Conservation (phyloP, 2,888 invertebrate species). For the Mesorhabditis spiculigera region DNA sequence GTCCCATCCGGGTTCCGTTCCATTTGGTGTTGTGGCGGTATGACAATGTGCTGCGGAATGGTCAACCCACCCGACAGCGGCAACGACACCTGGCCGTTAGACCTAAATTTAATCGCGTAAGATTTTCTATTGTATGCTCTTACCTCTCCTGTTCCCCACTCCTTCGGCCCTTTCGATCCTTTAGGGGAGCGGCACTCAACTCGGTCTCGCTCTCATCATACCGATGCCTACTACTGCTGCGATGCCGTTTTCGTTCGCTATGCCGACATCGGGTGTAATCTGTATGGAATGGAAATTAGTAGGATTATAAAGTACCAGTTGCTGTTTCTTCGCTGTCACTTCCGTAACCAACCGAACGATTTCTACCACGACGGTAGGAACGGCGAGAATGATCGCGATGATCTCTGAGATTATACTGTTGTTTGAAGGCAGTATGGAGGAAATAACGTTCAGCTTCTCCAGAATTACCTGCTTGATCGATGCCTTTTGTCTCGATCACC, state of each 20-base stretch:
- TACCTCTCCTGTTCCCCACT: constrained; percentile 10
- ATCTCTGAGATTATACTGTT: neutral
- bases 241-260: constrained; percentile 1
- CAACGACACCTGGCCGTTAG: constrained; percentile 8
- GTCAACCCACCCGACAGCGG: constrained; percentile 36
- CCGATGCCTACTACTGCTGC: constrained; percentile 4
- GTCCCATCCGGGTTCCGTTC: constrained; percentile 42
- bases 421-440: no score
- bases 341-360: neutral
- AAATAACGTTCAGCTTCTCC: neutral
- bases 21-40: constrained; percentile 41
- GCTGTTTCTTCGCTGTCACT: constrained; percentile 1
- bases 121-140: neutral
- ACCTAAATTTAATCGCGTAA: neutral
- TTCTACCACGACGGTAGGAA: neutral
- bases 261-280: constrained; percentile 5
- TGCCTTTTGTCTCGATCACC: neutral
- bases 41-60: constrained; percentile 56
- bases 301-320: neutral
- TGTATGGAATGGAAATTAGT: neutral
- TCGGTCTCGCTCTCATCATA: neutral
- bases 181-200: constrained; percentile 7
- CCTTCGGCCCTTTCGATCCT: constrained; percentile 10
- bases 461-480: neutral
- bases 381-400: neutral